Percentiles rank a stretch among this genome's conserved stretches.
Conservation (phyloP, 2,113 vertebrate species). For the Atrichornis clamosus region DNA sequence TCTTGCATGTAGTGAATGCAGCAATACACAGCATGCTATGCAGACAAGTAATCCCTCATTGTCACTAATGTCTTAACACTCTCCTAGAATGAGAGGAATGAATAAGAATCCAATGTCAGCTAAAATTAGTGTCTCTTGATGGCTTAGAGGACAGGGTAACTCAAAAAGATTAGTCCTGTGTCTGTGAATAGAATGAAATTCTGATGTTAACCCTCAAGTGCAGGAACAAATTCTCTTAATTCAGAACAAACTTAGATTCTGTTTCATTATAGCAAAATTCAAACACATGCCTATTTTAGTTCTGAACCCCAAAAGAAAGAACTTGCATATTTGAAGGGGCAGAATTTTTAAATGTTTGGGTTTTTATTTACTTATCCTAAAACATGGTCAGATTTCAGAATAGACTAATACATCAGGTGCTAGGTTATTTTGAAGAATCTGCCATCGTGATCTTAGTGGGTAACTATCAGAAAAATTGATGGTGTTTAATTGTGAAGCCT, state of each 20-base stretch:
- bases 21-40: not conserved
- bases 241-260: not conserved
- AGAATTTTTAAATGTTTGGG: not conserved
- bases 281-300: not conserved
- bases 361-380: not conserved
- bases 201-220: not conserved
- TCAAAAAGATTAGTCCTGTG: not conserved
- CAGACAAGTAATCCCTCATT: slow-evolving; percentile 13
- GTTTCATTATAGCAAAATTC: not conserved
- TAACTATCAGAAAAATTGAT: not conserved
- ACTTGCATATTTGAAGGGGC: not conserved
- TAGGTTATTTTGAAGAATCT: not conserved
- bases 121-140: slow-evolving; percentile 22
- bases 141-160: not conserved
- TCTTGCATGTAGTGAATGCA: not conserved
- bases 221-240: not conserved
- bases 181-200: not conserved
- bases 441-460: not conserved
- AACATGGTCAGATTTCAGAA: not conserved
- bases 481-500: not conserved
- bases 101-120: not conserved
- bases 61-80: not conserved
- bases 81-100: not conserved
- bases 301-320: not conserved
- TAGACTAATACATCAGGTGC: accelerated